phyloP scores from a whole-genome alignment of 1,140 invertebrate genomes.

The Aphidius ervi region DNA sequence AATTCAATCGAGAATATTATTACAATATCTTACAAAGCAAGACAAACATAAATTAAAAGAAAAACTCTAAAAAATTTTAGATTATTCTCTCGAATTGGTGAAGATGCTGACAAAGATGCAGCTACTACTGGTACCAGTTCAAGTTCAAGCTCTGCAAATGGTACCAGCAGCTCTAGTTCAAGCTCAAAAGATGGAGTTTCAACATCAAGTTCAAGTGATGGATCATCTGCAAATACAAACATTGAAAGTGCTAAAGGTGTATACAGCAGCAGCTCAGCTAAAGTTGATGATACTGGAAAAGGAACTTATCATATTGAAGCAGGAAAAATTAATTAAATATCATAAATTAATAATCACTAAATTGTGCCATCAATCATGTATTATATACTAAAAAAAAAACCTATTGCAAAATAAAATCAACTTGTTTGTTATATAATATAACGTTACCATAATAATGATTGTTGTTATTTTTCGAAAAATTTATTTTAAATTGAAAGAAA shows the following conservation, averaged over 20 bases:
- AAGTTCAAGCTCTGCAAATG: neutral
- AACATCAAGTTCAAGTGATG: conserved; percentile 19
- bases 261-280: conserved; percentile 41
- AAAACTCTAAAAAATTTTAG: neutral
- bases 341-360: neutral
- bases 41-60: too few species aligned
- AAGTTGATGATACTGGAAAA: conserved; percentile 41
- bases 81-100: conserved; percentile 10
- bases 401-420: neutral
- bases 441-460: too few species aligned
- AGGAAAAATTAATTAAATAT: conserved; percentile 38
- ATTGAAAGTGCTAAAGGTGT: conserved; percentile 43
- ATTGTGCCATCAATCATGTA: too few species aligned
- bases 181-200: too few species aligned
- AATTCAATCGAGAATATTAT: too few species aligned
- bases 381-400: neutral
- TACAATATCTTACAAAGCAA: neutral
- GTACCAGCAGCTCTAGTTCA: too few species aligned
- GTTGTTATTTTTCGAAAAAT: too few species aligned
- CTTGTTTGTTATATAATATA: neutral
- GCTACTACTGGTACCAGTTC: neutral
- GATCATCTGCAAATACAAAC: conserved; percentile 32
- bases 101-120: neutral
- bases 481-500: too few species aligned
- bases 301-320: conserved; percentile 44